These are phyloP conservation scores for Drosophila dunni DNA, from an alignment of 1,140 invertebrate species.

Conservation along the genomic window DNA sequence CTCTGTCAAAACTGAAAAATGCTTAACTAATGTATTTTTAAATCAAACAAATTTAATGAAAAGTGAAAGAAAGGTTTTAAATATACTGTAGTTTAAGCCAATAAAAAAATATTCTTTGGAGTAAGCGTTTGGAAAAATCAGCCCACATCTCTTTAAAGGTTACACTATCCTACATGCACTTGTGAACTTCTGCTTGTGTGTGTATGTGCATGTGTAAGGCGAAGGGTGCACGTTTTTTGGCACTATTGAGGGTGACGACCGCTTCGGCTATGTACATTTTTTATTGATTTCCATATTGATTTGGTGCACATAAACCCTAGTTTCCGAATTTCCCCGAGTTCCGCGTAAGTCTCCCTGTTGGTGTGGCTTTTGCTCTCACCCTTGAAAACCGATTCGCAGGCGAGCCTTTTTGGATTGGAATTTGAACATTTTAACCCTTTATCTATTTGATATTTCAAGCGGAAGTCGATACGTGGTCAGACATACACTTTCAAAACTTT, in stretches of 20 bases:
- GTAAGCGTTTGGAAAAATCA: too few relatives aligned
- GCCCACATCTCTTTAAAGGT: not conserved
- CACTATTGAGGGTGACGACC: conserved; percentile 63
- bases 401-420: conserved; percentile 22
- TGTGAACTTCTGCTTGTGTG: not conserved
- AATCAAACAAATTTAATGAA: too few relatives aligned
- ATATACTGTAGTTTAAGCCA: too few relatives aligned
- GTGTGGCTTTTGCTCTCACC: conserved; percentile 8
- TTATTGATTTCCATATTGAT: conserved; percentile 77
- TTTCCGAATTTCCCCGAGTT: conserved; percentile 28
- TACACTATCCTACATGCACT: not conserved
- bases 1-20: too few relatives aligned
- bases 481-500: conserved; percentile 7
- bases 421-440: conserved; percentile 55
- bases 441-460: conserved; percentile 50
- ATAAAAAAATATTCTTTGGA: not conserved
- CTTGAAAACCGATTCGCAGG: conserved; percentile 16
- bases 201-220: conserved; percentile 12
- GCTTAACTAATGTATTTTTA: too few relatives aligned
- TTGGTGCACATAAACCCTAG: conserved; percentile 38
- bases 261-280: conserved; percentile 54
- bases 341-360: conserved; percentile 13
- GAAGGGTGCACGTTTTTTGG: conserved; percentile 54
- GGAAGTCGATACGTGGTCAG: conserved; percentile 38
- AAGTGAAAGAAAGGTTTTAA: too few relatives aligned